These are phyloP conservation scores for Ferrisia virgata DNA, from an alignment of 2,888 invertebrate species.

Conservation along the genomic window DNA sequence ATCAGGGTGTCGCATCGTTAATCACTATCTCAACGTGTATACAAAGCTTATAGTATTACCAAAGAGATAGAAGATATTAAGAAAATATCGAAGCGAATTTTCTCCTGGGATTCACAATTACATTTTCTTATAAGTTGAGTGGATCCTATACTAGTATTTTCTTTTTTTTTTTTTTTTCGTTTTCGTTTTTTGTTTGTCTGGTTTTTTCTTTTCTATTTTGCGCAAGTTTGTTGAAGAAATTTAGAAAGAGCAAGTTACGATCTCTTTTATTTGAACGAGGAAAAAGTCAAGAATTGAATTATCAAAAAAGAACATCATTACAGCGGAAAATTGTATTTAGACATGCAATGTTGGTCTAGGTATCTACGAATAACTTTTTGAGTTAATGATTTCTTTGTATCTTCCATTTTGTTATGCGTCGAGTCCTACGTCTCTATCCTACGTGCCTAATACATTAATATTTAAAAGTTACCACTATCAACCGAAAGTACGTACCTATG, in stretches of 20 bases:
- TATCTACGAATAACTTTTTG: neutral
- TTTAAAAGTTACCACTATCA: too few species aligned
- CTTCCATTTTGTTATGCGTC: too few species aligned
- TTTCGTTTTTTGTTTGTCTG: too few species aligned
- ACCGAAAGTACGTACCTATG: too few species aligned
- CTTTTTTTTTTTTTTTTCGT: neutral
- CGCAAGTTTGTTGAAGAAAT: neutral
- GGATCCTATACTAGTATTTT: neutral
- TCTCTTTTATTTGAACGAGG: neutral
- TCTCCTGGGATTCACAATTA: conserved; percentile 21
- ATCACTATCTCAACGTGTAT: conserved; percentile 31
- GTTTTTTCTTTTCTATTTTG: neutral
- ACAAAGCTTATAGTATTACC: conserved; percentile 16
- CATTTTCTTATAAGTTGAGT: conserved; percentile 4
- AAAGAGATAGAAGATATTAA: conserved; percentile 11
- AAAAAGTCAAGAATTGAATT: neutral
- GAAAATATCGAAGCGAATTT: conserved; percentile 22
- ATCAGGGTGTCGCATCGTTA: conserved; percentile 26
- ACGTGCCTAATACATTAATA: too few species aligned
- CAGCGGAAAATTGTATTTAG: neutral
- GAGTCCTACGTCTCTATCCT: too few species aligned
- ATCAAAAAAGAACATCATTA: neutral
- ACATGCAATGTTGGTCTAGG: neutral
- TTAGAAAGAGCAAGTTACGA: neutral
- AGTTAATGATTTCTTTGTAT: neutral